Conservation (phyloP, 2,888 invertebrate species). For the Temnothorax ravouxi region DNA sequence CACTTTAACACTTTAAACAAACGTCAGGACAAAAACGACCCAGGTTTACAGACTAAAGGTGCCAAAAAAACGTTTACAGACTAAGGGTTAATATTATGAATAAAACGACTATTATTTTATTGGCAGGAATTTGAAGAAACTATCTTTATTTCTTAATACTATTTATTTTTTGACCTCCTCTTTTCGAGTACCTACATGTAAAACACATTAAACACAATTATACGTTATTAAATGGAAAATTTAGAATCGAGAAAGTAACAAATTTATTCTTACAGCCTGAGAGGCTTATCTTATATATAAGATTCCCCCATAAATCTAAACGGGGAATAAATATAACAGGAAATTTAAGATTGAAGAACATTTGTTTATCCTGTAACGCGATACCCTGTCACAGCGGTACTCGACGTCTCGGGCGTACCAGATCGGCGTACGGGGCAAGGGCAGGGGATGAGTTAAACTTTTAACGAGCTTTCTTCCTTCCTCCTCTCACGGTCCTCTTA, state of each 20-base stretch:
- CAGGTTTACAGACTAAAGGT: no score
- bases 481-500: constrained; percentile 31
- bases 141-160: not conserved
- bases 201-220: not conserved
- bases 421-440: constrained; percentile 14
- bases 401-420: constrained; percentile 5
- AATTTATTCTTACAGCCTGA: not conserved
- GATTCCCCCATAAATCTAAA: not conserved
- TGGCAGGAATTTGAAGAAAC: not conserved
- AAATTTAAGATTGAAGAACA: constrained; percentile 41
- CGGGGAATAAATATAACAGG: constrained; percentile 27
- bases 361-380: constrained; percentile 50
- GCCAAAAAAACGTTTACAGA: no score
- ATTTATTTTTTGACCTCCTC: not conserved
- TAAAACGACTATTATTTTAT: not conserved
- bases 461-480: constrained; percentile 55
- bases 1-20: no score
- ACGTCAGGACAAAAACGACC: no score
- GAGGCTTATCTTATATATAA: not conserved
- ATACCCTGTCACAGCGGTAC: constrained; percentile 40
- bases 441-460: constrained; percentile 45
- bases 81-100: not conserved
- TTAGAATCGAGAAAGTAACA: not conserved
- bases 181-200: not conserved
- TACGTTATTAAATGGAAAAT: not conserved